phyloP scores from a whole-genome alignment of 2,797 vertebrate species.

The Esox lucius region DNA sequence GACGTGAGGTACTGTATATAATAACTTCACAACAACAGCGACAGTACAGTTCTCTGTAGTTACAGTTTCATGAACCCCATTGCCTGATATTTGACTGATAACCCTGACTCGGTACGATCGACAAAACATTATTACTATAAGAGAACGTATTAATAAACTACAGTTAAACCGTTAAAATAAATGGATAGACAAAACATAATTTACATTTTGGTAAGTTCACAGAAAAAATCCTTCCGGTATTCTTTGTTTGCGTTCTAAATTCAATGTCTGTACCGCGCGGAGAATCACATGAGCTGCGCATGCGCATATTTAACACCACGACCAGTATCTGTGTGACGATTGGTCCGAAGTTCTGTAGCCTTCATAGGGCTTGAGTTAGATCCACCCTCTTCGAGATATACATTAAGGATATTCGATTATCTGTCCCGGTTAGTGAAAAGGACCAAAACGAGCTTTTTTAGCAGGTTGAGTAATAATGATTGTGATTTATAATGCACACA shows the following conservation, averaged over 20 bases:
- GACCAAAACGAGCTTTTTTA: no score
- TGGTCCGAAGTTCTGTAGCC: neutral
- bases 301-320: neutral
- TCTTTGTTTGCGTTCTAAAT: neutral
- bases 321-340: neutral
- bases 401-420: no score
- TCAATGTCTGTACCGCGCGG: conserved; percentile 1
- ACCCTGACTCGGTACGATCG: neutral
- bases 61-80: no score
- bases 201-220: neutral
- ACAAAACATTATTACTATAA: neutral
- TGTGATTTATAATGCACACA: no score
- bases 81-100: neutral
- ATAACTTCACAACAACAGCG: no score
- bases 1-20: no score
- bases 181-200: neutral
- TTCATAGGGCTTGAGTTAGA: neutral
- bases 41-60: no score
- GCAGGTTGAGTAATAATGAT: no score
- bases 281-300: neutral
- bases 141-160: neutral
- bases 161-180: neutral
- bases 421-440: no score
- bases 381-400: no score
- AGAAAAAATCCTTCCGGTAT: neutral